Conservation (phyloP, 2,797 vertebrate genomes). For the Microctenopoma steveboyesi region DNA sequence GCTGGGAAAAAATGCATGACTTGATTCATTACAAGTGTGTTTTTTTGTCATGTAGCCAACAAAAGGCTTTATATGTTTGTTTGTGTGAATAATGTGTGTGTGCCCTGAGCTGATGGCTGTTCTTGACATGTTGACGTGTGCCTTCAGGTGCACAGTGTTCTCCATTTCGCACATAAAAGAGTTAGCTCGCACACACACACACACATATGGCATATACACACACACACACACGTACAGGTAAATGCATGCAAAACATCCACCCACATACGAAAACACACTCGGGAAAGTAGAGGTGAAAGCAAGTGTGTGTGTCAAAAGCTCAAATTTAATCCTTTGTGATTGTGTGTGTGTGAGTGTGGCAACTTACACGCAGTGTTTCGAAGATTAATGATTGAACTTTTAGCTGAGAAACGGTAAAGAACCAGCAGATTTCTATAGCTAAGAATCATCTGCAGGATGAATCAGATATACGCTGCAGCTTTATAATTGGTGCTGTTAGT, state of each 20-base stretch:
- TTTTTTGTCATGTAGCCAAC: constrained; percentile 16
- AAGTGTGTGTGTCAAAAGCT: constrained; percentile 52
- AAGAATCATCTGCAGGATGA: not conserved
- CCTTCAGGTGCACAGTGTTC: constrained; percentile 83
- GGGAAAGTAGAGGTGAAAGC: constrained; percentile 44
- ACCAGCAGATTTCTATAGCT: constrained; percentile 7
- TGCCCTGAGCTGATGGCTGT: constrained; percentile 76
- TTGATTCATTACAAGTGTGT: constrained; percentile 51
- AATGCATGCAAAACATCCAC: constrained; percentile 69
- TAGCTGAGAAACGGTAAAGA: constrained; percentile 15
- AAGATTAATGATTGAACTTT: constrained; percentile 55
- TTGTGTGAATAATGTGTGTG: constrained; percentile 19
- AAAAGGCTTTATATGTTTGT: not conserved
- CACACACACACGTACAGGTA: constrained; percentile 37
- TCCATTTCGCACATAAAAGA: constrained; percentile 81
- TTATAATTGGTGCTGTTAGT: constrained; percentile 4
- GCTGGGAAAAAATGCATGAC: constrained; percentile 30
- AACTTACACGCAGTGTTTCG: constrained; percentile 58
- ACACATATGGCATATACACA: constrained; percentile 14
- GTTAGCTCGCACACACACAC: constrained; percentile 48
- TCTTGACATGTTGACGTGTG: constrained; percentile 81
- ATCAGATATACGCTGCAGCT: not conserved
- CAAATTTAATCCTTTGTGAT: constrained; percentile 59
- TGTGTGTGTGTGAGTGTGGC: constrained; percentile 63
- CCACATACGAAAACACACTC: constrained; percentile 55